Conservation (phyloP, 2,113 vertebrate genomes). For the Catharus bicknelli region DNA sequence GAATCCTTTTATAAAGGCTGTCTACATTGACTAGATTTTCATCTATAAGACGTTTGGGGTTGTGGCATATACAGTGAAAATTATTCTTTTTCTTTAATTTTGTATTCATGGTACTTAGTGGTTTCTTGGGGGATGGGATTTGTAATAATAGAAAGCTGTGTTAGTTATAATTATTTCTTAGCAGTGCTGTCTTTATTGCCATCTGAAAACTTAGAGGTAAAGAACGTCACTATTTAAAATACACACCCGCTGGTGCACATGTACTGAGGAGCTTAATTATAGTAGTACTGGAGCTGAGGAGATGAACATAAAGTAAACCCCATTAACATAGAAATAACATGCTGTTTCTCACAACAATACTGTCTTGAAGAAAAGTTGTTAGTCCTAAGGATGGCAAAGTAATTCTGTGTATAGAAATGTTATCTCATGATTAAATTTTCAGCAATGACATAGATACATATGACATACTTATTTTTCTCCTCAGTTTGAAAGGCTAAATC, state of each 20-base stretch:
- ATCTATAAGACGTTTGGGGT: neutral
- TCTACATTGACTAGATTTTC: neutral
- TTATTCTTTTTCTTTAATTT: neutral
- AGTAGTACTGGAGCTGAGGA: neutral
- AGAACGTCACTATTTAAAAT: neutral
- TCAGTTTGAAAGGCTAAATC: constrained; percentile 88
- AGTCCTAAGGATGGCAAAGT: neutral
- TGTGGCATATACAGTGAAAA: neutral
- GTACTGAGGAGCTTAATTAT: neutral
- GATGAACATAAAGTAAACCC: neutral
- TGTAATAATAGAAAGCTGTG: neutral
- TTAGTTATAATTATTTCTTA: neutral
- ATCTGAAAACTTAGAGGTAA: neutral
- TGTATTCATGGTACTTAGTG: neutral
- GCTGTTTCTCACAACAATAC: neutral
- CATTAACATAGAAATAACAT: neutral
- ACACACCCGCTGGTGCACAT: too few relatives aligned
- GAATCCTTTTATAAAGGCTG: neutral
- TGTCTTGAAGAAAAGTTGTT: neutral
- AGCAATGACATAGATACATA: neutral
- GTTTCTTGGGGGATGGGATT: rapidly evolving
- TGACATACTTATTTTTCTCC: constrained; percentile 36
- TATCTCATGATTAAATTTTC: neutral
- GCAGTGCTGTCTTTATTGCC: neutral
- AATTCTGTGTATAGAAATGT: neutral